Conservation (phyloP, 2,797 vertebrate genomes). For the Arremon aurantiirostris region DNA sequence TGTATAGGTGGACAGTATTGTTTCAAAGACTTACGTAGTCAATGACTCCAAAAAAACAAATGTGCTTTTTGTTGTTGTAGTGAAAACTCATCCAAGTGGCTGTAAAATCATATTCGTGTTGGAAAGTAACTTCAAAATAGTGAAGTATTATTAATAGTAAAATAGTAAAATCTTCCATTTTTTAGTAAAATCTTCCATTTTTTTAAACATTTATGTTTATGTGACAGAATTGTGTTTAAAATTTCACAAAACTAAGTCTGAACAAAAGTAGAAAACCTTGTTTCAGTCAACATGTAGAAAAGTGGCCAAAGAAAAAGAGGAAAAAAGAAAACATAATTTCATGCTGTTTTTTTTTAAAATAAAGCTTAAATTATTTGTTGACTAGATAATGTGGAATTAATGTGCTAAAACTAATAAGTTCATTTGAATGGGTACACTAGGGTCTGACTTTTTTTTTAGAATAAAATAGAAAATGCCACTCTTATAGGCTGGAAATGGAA, state of each 20-base stretch:
- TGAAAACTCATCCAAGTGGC: not conserved
- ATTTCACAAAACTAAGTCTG: not conserved
- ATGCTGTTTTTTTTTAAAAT: not conserved
- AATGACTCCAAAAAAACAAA: not conserved
- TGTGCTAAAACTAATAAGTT: not conserved
- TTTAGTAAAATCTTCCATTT: not conserved
- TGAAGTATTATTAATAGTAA: not conserved
- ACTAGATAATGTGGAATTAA: not conserved
- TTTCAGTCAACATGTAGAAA: not conserved
- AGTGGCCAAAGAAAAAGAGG: not conserved
- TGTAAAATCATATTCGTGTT: not conserved
- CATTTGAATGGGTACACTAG: not conserved
- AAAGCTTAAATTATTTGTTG: not conserved
- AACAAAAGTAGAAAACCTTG: not conserved
- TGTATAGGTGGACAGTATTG: not conserved
- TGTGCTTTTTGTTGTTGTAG: not conserved
- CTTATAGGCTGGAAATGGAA: not conserved
- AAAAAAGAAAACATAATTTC: not conserved
- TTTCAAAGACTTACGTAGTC: not conserved
- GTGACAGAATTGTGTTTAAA: not conserved
- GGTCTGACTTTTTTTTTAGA: not conserved
- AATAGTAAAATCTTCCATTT: not conserved
- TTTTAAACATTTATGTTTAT: not conserved
- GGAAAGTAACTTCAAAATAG: not conserved
- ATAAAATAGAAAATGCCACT: not conserved